phyloP scores from a whole-genome alignment of 1,140 invertebrate species.

The Caerostris darwini region DNA sequence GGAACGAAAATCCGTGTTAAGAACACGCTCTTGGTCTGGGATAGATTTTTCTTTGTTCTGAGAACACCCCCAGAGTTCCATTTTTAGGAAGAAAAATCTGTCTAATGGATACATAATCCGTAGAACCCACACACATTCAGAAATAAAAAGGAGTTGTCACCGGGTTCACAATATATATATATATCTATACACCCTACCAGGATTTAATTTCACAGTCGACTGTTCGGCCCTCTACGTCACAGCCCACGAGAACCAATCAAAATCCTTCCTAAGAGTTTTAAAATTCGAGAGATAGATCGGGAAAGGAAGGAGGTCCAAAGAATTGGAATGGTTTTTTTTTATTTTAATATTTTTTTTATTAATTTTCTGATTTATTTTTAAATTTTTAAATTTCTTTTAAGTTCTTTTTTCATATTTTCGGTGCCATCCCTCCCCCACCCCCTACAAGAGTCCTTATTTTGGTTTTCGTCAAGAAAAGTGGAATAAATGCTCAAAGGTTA shows the following conservation, averaged over 20 bases:
- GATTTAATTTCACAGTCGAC: constrained; percentile 63
- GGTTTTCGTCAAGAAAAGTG: constrained; percentile 20
- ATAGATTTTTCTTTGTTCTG: neutral
- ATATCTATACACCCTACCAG: neutral
- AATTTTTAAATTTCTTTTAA: no score
- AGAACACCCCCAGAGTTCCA: neutral
- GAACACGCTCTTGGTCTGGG: neutral
- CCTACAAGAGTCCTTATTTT: neutral
- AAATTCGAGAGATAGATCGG: neutral
- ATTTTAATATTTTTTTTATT: neutral
- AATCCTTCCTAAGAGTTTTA: constrained; percentile 37
- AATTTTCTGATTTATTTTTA: no score
- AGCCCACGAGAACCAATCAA: constrained; percentile 36
- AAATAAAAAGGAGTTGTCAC: neutral
- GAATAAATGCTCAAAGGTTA: constrained; percentile 12
- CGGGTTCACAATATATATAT: constrained; percentile 37
- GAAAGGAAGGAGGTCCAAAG: constrained; percentile 18
- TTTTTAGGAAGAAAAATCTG: neutral
- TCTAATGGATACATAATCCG: constrained; percentile 43
- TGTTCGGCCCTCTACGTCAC: neutral
- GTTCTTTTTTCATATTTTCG: neutral
- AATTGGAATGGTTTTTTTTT: constrained; percentile 40
- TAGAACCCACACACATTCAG: neutral
- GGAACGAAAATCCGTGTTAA: neutral
- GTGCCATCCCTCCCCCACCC: neutral